These are phyloP conservation scores for Bos javanicus DNA, from an alignment of 2,113 vertebrate genomes.

Conservation along the genomic window DNA sequence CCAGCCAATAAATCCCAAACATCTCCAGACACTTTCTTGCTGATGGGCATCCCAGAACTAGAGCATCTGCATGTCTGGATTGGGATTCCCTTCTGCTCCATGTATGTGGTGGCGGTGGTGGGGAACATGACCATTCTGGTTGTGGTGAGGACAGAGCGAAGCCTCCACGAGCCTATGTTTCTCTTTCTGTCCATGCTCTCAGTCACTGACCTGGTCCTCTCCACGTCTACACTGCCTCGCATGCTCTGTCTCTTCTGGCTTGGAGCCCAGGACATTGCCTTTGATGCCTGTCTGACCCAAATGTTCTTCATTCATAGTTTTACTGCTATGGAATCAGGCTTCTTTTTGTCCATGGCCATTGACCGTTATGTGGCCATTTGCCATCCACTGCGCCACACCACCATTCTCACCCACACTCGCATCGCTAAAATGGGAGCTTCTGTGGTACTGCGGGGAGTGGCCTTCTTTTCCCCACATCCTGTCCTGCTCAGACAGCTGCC, in stretches of 20 bases:
- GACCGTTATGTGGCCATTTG: conserved; percentile 64
- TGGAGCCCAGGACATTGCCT: not conserved
- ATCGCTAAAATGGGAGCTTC: conserved; percentile 31
- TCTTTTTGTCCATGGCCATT: conserved; percentile 59
- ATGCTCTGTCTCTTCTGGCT: conserved; percentile 65
- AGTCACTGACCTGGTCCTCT: conserved; percentile 38
- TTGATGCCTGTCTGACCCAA: conserved; percentile 42
- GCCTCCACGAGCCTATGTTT: conserved; percentile 77
- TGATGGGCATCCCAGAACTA: conserved; percentile 69
- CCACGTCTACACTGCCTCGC: conserved; percentile 46
- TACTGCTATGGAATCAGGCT: conserved; percentile 52
- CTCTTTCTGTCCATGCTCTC: conserved; percentile 56
- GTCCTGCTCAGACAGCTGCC: conserved; percentile 41
- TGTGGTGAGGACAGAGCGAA: conserved; percentile 36
- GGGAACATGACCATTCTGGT: conserved; percentile 56
- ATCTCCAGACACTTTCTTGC: conserved; percentile 47
- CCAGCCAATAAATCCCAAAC: not conserved
- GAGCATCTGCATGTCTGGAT: conserved; percentile 60
- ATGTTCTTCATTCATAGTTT: conserved; percentile 42
- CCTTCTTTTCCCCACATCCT: conserved; percentile 53
- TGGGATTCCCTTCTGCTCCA: conserved; percentile 54
- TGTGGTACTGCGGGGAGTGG: not conserved
- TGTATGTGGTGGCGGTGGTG: conserved; percentile 30
- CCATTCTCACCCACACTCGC: conserved; percentile 19
- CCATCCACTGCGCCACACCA: conserved; percentile 29